Conservation (phyloP, 1,140 invertebrate species). For the Habropoda laboriosa region DNA sequence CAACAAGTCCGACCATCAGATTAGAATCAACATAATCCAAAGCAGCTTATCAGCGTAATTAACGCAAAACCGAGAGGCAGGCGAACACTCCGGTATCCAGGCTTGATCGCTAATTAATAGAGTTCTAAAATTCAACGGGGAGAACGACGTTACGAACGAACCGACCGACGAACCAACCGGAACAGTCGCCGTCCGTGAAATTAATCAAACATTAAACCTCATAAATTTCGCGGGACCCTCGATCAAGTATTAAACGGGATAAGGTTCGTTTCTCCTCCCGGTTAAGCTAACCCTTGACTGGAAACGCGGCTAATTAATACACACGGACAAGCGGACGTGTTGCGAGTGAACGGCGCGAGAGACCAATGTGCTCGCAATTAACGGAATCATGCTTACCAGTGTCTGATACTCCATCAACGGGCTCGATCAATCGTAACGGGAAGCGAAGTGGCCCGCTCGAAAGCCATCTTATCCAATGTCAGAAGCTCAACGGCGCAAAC, state of each 20-base stretch:
- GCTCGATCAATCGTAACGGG: constrained; percentile 29
- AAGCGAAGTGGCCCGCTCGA: constrained; percentile 14
- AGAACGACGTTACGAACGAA: background rate
- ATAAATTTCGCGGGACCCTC: constrained; percentile 3
- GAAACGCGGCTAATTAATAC: constrained; percentile 33
- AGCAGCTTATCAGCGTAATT: constrained; percentile 11
- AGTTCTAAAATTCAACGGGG: background rate
- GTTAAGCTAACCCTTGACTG: background rate
- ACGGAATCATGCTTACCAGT: constrained; percentile 20
- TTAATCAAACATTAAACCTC: constrained; percentile 16
- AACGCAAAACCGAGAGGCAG: background rate
- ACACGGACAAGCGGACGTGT: background rate
- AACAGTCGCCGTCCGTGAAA: background rate
- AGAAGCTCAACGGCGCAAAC: constrained; percentile 8
- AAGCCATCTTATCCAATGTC: constrained; percentile 37
- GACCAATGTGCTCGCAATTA: constrained; percentile 29
- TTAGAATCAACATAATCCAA: background rate
- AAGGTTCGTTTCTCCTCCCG: background rate
- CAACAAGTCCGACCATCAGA: background rate
- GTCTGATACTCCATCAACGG: constrained; percentile 30
- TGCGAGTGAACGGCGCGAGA: constrained; percentile 10
- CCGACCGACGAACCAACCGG: background rate
- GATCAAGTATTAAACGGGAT: background rate
- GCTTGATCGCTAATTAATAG: background rate
- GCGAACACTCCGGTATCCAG: background rate